Conservation (phyloP, 1,140 invertebrate genomes). For the Aradophagus sp. region DNA sequence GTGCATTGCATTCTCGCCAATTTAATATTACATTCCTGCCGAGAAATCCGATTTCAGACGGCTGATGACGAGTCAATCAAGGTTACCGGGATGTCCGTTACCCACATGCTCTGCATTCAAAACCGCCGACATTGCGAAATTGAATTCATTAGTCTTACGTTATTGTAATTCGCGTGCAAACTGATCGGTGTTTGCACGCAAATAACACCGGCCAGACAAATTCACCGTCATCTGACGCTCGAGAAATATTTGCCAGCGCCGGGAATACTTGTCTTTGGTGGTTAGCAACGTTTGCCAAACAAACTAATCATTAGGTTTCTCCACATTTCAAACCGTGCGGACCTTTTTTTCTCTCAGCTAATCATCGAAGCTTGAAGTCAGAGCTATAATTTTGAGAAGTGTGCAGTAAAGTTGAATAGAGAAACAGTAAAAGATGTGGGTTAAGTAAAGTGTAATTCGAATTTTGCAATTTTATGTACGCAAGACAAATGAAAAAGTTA, state of each 20-base stretch:
- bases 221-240: neutral
- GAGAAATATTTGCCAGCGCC: constrained; percentile 5
- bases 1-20: constrained; percentile 39
- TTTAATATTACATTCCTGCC: constrained; percentile 51
- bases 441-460: no score
- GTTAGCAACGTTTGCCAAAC: no score
- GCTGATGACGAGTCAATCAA: constrained; percentile 53
- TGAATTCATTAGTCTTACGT: constrained; percentile 41
- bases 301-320: no score
- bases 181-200: constrained; percentile 25
- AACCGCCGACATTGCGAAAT: constrained; percentile 23
- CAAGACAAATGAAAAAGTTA: no score
- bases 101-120: constrained; percentile 34
- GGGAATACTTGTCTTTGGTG: no score
- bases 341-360: no score
- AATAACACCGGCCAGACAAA: constrained; percentile 5
- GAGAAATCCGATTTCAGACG: constrained; percentile 49
- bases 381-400: no score
- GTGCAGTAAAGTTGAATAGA: no score
- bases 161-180: constrained; percentile 42
- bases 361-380: no score
- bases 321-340: no score
- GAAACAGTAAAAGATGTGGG: no score
- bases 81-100: constrained; percentile 42
- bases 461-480: no score